phyloP scores from a whole-genome alignment of 2,797 vertebrate species.

The Neoniphon sammara region DNA sequence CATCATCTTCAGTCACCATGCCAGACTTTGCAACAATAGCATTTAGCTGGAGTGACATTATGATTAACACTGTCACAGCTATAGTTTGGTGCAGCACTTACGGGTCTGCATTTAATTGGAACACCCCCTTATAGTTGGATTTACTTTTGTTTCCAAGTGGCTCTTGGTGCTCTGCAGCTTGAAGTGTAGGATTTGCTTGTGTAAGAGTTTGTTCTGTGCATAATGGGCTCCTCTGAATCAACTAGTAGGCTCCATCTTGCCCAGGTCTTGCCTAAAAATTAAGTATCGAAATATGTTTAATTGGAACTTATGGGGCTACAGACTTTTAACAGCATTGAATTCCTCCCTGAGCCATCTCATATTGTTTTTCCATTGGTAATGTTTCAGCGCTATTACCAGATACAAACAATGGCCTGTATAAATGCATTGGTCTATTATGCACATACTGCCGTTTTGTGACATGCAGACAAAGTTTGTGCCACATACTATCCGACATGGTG shows the following conservation, averaged over 20 bases:
- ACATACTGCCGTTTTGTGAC: slow-evolving; percentile 9
- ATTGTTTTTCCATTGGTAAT: neutral
- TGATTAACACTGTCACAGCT: no score
- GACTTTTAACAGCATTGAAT: slow-evolving; percentile 20
- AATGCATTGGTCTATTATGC: slow-evolving; percentile 36
- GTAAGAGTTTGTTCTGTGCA: neutral
- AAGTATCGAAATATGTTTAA: slow-evolving; percentile 19
- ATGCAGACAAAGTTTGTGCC: slow-evolving; percentile 14
- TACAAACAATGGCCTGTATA: slow-evolving; percentile 23
- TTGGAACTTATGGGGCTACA: slow-evolving; percentile 28
- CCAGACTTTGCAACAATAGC: no score
- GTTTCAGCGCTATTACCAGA: neutral
- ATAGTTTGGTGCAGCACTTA: no score
- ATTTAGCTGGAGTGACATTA: no score
- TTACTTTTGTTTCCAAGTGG: neutral
- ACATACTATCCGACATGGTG: no score
- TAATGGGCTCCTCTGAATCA: neutral
- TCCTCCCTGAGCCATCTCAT: neutral
- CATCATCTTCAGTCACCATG: no score
- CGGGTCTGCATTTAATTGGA: no score
- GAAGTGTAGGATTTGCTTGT: slow-evolving; percentile 4
- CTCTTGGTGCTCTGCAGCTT: neutral
- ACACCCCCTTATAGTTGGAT: neutral
- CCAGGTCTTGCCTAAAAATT: neutral
- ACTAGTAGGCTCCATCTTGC: slow-evolving; percentile 1